phyloP scores from a whole-genome alignment of 2,113 vertebrate species.

The Cyanoderma ruficeps region DNA sequence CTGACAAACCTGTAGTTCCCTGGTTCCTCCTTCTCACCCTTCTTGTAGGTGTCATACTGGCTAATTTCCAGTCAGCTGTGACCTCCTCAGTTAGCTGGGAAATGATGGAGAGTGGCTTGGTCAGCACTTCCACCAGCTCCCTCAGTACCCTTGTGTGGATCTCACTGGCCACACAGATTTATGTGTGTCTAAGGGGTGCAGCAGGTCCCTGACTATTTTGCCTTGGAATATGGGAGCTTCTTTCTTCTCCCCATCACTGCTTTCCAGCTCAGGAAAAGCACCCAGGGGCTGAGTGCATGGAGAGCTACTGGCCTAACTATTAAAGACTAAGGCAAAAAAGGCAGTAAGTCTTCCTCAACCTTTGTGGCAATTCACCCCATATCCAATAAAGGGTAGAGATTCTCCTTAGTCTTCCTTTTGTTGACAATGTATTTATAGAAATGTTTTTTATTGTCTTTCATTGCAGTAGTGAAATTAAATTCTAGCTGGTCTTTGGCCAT shows the following conservation, averaged over 20 bases:
- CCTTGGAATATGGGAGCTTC: not conserved
- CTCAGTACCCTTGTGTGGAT: not conserved
- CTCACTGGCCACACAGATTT: fast-evolving
- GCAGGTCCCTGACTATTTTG: not conserved
- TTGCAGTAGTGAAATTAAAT: not conserved
- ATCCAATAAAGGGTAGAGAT: not conserved
- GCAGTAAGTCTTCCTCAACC: not conserved
- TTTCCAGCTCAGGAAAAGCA: not conserved
- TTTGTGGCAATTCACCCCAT: not conserved
- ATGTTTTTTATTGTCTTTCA: not conserved
- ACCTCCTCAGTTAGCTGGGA: not conserved
- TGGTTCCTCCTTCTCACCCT: not conserved
- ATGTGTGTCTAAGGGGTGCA: not conserved
- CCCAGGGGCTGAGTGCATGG: not conserved
- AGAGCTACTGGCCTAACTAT: not conserved
- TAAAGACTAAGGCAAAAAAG: not conserved
- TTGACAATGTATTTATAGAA: not conserved
- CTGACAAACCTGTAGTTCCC: not conserved
- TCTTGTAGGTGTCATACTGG: not conserved
- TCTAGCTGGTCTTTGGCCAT: not conserved
- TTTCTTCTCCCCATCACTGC: not conserved
- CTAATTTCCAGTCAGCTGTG: not conserved
- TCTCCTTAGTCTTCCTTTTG: not conserved
- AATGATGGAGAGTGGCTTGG: not conserved
- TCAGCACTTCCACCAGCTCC: not conserved